These are phyloP conservation scores for Melipona quadrifasciata DNA, from an alignment of 1,140 invertebrate genomes.

Conservation along the genomic window DNA sequence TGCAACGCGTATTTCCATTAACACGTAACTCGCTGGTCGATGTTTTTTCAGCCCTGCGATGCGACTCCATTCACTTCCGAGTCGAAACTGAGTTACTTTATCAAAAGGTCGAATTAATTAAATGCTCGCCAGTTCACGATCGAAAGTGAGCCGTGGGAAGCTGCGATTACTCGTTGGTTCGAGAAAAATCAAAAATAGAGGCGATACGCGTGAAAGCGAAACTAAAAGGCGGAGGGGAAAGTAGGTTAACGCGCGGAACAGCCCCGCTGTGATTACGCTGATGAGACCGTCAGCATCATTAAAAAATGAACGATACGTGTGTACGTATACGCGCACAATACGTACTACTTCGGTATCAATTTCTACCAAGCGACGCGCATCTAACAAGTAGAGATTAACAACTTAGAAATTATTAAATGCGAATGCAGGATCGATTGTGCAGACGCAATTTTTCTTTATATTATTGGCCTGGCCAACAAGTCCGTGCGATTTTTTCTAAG, in stretches of 20 bases:
- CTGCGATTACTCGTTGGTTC: not conserved
- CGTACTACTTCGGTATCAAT: not conserved
- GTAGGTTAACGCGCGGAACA: not conserved
- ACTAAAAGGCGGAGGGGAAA: not conserved
- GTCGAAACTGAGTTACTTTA: slow-evolving; percentile 20
- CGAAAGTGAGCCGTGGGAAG: not conserved
- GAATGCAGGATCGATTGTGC: too few species aligned
- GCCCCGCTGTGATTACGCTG: not conserved
- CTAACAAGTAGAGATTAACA: not conserved
- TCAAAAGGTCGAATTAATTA: not conserved
- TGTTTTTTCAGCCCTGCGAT: not conserved
- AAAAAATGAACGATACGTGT: not conserved
- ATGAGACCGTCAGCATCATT: not conserved
- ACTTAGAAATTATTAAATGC: too few species aligned
- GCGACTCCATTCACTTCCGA: not conserved
- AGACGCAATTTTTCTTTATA: too few species aligned
- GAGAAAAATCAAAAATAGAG: not conserved
- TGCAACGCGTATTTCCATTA: too few species aligned
- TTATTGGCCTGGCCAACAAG: too few species aligned
- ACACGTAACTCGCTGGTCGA: not conserved
- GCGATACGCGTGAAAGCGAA: not conserved
- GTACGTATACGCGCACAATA: not conserved
- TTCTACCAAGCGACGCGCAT: not conserved
- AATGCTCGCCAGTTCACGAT: not conserved
- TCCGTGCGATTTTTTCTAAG: too few species aligned